Base-by-base conservation (phyloP, 2,113 vertebrate species). In the Alouatta palliata region DNA sequence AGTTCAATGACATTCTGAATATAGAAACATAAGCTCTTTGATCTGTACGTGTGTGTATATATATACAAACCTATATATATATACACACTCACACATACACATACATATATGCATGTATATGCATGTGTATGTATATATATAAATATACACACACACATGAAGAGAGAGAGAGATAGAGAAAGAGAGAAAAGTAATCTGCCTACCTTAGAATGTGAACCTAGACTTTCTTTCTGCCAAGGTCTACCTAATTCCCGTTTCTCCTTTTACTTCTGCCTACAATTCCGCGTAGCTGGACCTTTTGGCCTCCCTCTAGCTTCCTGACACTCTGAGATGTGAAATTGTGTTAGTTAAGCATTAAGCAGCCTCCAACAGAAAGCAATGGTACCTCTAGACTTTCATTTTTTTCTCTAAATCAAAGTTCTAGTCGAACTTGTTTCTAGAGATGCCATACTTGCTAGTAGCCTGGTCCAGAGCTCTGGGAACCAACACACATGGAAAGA, bases 61-160 rank as follows among this genome's bases (percentile, higher is more conserved):
- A 21, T 56, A 56, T 21, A 20, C 12, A 43, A 3, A 43, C 40
- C 40, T 52, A 52, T 52, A 52, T 16, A 52, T 16, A 52, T 52
- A 52, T 16, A 52, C 6, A 35, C 45, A 45, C 45, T 8, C 45
- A 45, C 45, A 45, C 8, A 45, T 8, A 45, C 45, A 45, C 45
- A 19, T 16, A 54, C 19, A 54, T 54, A 52, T 52, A 19, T 20
- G 19, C 20, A 19, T 10, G 21, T 58, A 4, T 58, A 4, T 58
- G 56, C 23, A 3, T 58, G 9, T 58, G 1, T 25, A 0, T 58
- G n/a, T n/a, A 1, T 58, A 2, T 61, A 27, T 61, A 13, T 27
- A 13, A 12, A 61, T 61, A 61, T 12, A 61, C 2, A 61, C 4
- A 61, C 0, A 61, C 0, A 61, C 10, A 61, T 1, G 23, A 8